Conservation (phyloP, 2,888 invertebrate species). For the Hybos culiciformis region DNA sequence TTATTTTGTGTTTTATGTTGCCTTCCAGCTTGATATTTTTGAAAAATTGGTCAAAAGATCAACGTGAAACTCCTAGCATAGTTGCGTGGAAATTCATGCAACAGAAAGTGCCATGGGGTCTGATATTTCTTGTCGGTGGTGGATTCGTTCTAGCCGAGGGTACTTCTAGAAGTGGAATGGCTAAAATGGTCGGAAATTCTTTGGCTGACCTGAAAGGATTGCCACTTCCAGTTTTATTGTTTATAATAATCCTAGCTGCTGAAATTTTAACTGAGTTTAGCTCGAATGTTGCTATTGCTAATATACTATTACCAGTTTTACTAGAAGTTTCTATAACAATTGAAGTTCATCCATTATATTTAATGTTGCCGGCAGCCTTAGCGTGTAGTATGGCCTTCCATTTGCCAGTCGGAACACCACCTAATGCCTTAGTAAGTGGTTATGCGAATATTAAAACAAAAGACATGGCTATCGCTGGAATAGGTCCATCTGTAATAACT, state of each 20-base stretch:
- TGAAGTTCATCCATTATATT: slow-evolving; percentile 68
- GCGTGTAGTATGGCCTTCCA: slow-evolving; percentile 88
- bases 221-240: slow-evolving; percentile 49
- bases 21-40: slow-evolving; percentile 67
- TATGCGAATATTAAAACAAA: slow-evolving; percentile 65
- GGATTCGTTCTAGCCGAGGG: slow-evolving; percentile 86
- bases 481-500: slow-evolving; percentile 64
- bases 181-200: slow-evolving; percentile 56
- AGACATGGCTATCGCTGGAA: slow-evolving; percentile 66
- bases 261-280: slow-evolving; percentile 79
- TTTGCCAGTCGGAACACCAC: slow-evolving; percentile 88
- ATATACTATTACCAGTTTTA: slow-evolving; percentile 72
- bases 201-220: slow-evolving; percentile 51
- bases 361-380: slow-evolving; percentile 79
- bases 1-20: slow-evolving; percentile 67
- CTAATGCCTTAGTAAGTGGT: slow-evolving; percentile 84
- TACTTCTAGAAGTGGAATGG: slow-evolving; percentile 65
- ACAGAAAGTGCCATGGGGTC: slow-evolving; percentile 79
- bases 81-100: slow-evolving; percentile 67
- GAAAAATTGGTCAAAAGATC: slow-evolving; percentile 43
- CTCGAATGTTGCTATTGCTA: slow-evolving; percentile 81
- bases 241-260: slow-evolving; percentile 61
- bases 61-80: not conserved
- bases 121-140: slow-evolving; percentile 68
- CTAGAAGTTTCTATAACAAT: slow-evolving; percentile 63